phyloP scores from a whole-genome alignment of 2,888 invertebrate genomes.

The Lacanobia wlatinum region DNA sequence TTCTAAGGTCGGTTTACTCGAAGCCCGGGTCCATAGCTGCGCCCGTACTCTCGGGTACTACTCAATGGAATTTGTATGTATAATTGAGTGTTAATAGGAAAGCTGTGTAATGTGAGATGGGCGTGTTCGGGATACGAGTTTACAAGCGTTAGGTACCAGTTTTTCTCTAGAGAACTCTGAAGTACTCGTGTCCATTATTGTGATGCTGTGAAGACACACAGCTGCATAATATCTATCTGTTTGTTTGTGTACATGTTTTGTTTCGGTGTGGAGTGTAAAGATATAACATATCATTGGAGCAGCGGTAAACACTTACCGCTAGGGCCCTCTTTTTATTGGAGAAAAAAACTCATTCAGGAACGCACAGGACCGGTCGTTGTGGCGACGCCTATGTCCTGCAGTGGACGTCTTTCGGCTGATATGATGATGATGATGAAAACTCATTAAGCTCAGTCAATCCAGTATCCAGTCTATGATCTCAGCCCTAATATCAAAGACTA shows the following conservation, averaged over 20 bases:
- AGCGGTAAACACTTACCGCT: neutral
- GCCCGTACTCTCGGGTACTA: slow-evolving; percentile 48
- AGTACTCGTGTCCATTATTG: slow-evolving; percentile 20
- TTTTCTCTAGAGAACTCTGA: slow-evolving; percentile 42
- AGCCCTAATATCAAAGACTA: no score
- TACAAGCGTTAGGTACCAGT: slow-evolving; percentile 34
- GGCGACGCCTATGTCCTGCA: no score
- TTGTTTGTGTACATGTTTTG: neutral
- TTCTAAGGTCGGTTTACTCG: slow-evolving; percentile 63
- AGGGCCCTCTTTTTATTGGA: neutral
- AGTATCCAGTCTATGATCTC: neutral
- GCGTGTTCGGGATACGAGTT: slow-evolving; percentile 44
- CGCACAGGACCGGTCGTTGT: no score
- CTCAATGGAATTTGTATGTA: slow-evolving; percentile 62
- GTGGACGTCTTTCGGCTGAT: no score
- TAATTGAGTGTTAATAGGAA: slow-evolving; percentile 65
- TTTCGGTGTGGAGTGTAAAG: neutral
- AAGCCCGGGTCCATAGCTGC: slow-evolving; percentile 50
- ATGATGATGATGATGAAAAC: no score
- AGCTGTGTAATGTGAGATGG: slow-evolving; percentile 57
- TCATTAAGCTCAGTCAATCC: neutral
- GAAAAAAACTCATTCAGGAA: no score
- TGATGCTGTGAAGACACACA: slow-evolving; percentile 1
- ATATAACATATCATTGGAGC: neutral
- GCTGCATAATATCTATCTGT: neutral